Evolutionary conservation across 2,113 vertebrate genomes (phyloP).

Genomic region (Rhinogobius similis): DNA sequence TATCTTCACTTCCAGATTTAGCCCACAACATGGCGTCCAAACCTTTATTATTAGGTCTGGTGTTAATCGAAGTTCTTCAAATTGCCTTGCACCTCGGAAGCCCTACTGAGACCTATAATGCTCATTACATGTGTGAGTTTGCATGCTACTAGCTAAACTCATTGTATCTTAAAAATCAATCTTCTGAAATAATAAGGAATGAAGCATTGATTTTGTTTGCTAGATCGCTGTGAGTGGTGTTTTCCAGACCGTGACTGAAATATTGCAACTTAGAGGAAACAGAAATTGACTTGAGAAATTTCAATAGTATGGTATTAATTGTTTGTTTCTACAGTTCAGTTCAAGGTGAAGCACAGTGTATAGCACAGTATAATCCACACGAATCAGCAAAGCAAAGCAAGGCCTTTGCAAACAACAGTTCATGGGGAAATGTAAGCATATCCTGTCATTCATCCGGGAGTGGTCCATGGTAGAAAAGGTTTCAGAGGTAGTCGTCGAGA

Average conservation of each 20-base stretch:
- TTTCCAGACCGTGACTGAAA: not conserved
- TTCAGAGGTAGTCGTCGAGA: no score
- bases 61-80: slow-evolving; percentile 9
- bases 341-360: not conserved
- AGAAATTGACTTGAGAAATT: not conserved
- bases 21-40: not conserved
- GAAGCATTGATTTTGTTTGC: not conserved
- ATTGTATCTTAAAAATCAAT: slow-evolving; percentile 10
- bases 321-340: not conserved
- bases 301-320: not conserved
- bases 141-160: slow-evolving; percentile 6
- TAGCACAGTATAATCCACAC: not conserved
- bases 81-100: slow-evolving; percentile 14
- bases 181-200: not conserved
- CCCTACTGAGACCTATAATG: slow-evolving; percentile 12
- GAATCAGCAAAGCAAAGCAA: no score
- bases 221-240: not conserved
- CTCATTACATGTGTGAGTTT: not conserved
- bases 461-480: no score
- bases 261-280: not conserved
- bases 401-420: no score
- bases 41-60: slow-evolving; percentile 4
- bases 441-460: no score
- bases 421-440: no score
- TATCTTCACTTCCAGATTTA: not conserved